A percentile compares a stretch with the other conserved stretches of the same genome.
Evolutionary conservation across 2,113 vertebrate species (phyloP).

Genomic region (Mustela nigripes): DNA sequence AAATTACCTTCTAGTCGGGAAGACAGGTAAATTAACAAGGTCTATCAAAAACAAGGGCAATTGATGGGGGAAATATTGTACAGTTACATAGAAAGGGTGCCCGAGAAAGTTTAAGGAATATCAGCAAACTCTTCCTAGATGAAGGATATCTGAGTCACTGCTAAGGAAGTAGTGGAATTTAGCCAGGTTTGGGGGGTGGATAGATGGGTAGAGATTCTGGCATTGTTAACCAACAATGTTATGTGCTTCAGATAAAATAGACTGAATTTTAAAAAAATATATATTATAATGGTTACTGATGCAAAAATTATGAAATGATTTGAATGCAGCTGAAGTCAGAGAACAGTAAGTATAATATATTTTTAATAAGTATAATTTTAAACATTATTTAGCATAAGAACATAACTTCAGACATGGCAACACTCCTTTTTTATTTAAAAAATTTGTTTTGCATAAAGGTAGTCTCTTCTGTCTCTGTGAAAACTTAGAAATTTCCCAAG

Average conservation of each 20-base stretch:
- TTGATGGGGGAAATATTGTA: background rate
- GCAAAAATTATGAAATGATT: background rate
- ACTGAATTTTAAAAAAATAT: background rate
- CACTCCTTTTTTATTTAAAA: background rate
- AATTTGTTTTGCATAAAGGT: background rate
- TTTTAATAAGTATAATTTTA: background rate
- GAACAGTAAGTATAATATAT: background rate
- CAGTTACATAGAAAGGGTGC: background rate
- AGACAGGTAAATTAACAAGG: background rate
- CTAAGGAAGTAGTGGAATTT: background rate
- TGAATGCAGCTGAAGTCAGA: background rate
- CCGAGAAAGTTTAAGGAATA: background rate
- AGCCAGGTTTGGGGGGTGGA: background rate
- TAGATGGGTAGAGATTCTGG: background rate
- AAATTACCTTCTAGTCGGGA: background rate
- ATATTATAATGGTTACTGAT: background rate
- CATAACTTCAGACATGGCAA: background rate
- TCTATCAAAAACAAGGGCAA: background rate
- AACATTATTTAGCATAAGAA: background rate
- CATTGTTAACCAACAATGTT: background rate
- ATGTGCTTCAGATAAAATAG: background rate
- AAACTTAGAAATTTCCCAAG: background rate
- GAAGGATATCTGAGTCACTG: background rate
- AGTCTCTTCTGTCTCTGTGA: background rate
- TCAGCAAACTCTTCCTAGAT: background rate